These are phyloP conservation scores for Lithophane socia DNA, from an alignment of 2,888 invertebrate genomes.

Conservation along the genomic window DNA sequence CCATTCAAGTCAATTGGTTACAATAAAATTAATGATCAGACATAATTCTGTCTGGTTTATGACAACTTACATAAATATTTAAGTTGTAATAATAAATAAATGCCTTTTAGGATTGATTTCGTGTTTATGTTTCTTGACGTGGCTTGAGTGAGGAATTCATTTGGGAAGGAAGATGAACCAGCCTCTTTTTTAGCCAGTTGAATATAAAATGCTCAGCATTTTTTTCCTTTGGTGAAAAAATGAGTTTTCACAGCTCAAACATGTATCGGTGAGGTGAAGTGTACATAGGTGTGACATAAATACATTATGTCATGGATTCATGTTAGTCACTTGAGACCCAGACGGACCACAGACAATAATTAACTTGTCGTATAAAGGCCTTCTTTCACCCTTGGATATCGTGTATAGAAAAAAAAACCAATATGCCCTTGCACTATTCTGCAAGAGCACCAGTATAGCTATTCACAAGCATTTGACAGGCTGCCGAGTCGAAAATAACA, in stretches of 20 bases:
- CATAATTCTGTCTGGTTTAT: constrained; percentile 77
- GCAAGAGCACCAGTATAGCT: neutral
- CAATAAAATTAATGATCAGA: constrained; percentile 83
- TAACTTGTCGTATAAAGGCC: neutral
- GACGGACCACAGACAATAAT: neutral
- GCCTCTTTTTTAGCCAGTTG: constrained; percentile 10
- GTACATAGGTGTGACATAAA: neutral
- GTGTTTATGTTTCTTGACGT: constrained; percentile 44
- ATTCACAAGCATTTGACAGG: too few species aligned
- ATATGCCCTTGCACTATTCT: neutral
- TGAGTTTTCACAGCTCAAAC: neutral
- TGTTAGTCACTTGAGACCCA: neutral
- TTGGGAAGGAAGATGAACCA: constrained; percentile 21
- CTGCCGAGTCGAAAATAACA: too few species aligned
- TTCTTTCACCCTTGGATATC: neutral
- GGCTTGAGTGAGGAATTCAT: constrained; percentile 24
- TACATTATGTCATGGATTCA: neutral
- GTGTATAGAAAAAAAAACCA: neutral
- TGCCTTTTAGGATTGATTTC: constrained; percentile 55
- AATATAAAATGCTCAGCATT: neutral
- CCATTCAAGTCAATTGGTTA: constrained; percentile 87
- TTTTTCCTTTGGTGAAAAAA: neutral
- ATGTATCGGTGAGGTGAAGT: neutral
- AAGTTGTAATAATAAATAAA: constrained; percentile 62
- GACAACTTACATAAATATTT: constrained; percentile 72